phyloP scores from a whole-genome alignment of 1,140 invertebrate species.

The Danaus plexippus region DNA sequence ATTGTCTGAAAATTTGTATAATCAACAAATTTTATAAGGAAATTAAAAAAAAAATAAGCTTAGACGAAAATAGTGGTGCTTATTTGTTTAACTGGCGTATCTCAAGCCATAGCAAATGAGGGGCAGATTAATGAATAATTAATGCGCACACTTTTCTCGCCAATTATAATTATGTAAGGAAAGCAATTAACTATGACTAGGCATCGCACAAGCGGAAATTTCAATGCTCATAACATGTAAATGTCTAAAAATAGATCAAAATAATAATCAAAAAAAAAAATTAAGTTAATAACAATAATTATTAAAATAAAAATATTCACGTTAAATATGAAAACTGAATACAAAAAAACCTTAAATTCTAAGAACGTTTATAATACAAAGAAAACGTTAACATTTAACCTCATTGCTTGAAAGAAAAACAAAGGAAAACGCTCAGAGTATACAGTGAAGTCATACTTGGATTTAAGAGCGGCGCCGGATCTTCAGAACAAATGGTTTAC shows the following conservation, averaged over 20 bases:
- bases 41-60: slow-evolving; percentile 36
- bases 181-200: slow-evolving; percentile 50
- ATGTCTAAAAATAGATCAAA: no score
- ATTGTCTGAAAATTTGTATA: neutral
- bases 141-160: slow-evolving; percentile 59
- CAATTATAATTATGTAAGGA: slow-evolving; percentile 65
- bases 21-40: slow-evolving; percentile 12
- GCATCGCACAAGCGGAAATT: slow-evolving; percentile 39
- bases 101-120: slow-evolving; percentile 60
- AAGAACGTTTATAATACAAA: slow-evolving; percentile 7
- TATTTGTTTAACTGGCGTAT: slow-evolving; percentile 50
- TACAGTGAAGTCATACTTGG: neutral
- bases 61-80: slow-evolving; percentile 43
- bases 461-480: slow-evolving; percentile 10
- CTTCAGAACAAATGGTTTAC: slow-evolving; percentile 17
- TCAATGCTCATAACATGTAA: slow-evolving; percentile 20
- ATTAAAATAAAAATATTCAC: no score
- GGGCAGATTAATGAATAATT: slow-evolving; percentile 64
- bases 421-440: slow-evolving; percentile 11
- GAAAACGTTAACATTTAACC: slow-evolving; percentile 2
- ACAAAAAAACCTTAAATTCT: slow-evolving; percentile 4
- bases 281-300: no score
- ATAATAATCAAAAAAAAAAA: no score
- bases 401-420: slow-evolving; percentile 9
- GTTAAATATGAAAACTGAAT: neutral